These are phyloP conservation scores for Venusia cambrica DNA, from an alignment of 2,888 invertebrate species.

Conservation along the genomic window DNA sequence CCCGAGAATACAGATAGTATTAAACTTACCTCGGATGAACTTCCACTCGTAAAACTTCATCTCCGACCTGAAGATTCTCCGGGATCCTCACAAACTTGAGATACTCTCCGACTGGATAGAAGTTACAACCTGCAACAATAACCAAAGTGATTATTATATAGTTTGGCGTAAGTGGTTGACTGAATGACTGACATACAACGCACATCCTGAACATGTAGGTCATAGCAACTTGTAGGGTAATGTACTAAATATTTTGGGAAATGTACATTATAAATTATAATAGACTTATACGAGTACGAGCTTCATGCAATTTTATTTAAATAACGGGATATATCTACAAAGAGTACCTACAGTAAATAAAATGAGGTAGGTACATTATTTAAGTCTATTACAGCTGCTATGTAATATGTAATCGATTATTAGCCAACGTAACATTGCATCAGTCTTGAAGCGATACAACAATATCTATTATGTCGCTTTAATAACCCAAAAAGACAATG, in stretches of 20 bases:
- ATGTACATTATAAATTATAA: no score
- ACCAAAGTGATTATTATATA: no score
- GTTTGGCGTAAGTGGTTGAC: no score
- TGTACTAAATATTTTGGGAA: no score
- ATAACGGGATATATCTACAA: no score
- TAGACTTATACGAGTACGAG: no score
- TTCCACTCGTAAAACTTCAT: slow-evolving; percentile 88
- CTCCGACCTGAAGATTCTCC: slow-evolving; percentile 88
- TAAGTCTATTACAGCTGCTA: slow-evolving; percentile 8
- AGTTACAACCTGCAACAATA: slow-evolving; percentile 90
- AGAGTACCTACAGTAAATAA: no score
- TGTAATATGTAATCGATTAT: slow-evolving; percentile 24
- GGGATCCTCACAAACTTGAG: slow-evolving; percentile 92
- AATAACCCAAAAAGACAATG: slow-evolving; percentile 32
- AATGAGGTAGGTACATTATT: slow-evolving; percentile 7
- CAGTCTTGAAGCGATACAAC: slow-evolving; percentile 21
- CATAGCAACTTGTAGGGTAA: no score
- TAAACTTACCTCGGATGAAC: slow-evolving; percentile 89
- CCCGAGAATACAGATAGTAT: no score
- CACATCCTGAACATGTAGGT: no score
- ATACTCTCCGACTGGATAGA: slow-evolving; percentile 91
- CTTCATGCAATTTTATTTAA: no score
- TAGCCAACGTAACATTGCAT: slow-evolving; percentile 18
- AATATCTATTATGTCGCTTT: slow-evolving; percentile 32
- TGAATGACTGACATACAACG: no score